Evolutionary conservation across 2,797 vertebrate genomes (phyloP), one percentile per base, ranked within the genome.

Genomic region (Cuniculus paca): DNA sequence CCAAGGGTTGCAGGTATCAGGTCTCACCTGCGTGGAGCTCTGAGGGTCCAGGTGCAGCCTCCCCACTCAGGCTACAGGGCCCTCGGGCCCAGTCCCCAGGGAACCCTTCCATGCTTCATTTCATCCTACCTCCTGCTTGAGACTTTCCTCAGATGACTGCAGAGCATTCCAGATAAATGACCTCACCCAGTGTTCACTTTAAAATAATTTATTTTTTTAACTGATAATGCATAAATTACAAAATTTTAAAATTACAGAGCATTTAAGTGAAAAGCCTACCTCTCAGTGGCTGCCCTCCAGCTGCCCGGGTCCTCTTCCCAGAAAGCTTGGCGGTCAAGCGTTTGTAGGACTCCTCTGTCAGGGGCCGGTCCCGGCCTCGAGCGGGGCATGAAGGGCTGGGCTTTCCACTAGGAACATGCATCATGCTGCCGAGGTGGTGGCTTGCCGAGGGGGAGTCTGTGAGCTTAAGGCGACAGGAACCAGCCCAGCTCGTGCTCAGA

Each of bases 121-220:
- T 78, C 94, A 13, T 72, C 82, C 31, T 60, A 31, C 3, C 70
- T 82, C 5, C 14, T 50, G 26, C 45, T 65, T 39, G 58, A 82
- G 22, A 54, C 20, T 9, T 77, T 74, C 34, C 20, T 90, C 45
- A 61, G 74, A 80, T 90, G 39, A 61, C 54, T 39, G 22, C 17
- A 54, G 0, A 9, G 50, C n/a, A n/a, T n/a, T 77, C 56, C 36
- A 79, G 28, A 52, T 61, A 28, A 78, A 58, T 63, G 63, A 70
- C 50, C 78, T 95, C 31, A 61, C n/a, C 61, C 72, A 61, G 24
- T 89, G 79, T 85, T 79, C 45, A 72, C 61, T 83, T 77, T 36
- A 9, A 84, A 85, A 56, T 48, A 84, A 34, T 92, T 56, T 72
- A 45, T 54, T 77, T 77, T 74, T 84, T 84, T 14, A 52, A 34